A percentile compares a stretch with the other conserved stretches of the same genome.
These are phyloP conservation scores for Xenopus laevis DNA, from an alignment of 2,113 vertebrate species.

Conservation along the genomic window DNA sequence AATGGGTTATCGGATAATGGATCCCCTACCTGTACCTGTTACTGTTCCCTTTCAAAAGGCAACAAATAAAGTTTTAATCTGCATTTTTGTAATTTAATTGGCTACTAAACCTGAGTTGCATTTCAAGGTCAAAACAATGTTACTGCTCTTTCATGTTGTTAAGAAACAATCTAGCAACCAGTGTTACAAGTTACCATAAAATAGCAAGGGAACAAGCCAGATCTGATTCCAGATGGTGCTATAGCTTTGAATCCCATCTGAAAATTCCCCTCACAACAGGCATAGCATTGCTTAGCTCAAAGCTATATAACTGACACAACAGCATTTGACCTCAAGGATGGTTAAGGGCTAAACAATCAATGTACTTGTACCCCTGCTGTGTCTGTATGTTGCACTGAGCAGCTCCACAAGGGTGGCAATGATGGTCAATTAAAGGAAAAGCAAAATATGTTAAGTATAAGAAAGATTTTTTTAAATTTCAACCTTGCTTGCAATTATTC, in stretches of 20 bases:
- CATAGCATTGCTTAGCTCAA: neutral
- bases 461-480: too few species aligned
- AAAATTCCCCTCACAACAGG: neutral
- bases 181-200: neutral
- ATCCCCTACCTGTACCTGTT: too few species aligned
- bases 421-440: neutral
- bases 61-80: too few species aligned
- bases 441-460: neutral
- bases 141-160: neutral
- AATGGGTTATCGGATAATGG: too few species aligned
- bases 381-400: neutral
- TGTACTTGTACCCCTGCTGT: neutral
- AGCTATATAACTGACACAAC: neutral
- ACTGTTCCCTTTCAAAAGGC: too few species aligned
- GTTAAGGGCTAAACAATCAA: constrained; percentile 1
- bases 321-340: constrained; percentile 1
- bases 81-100: too few species aligned
- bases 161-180: neutral
- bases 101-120: too few species aligned
- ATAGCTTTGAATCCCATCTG: neutral
- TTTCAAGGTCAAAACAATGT: neutral
- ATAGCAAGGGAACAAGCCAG: neutral
- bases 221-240: neutral
- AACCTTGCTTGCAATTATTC: too few species aligned
- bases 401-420: neutral